Conservation (phyloP, 1,140 invertebrate genomes). For the Nasonia longicornis region DNA sequence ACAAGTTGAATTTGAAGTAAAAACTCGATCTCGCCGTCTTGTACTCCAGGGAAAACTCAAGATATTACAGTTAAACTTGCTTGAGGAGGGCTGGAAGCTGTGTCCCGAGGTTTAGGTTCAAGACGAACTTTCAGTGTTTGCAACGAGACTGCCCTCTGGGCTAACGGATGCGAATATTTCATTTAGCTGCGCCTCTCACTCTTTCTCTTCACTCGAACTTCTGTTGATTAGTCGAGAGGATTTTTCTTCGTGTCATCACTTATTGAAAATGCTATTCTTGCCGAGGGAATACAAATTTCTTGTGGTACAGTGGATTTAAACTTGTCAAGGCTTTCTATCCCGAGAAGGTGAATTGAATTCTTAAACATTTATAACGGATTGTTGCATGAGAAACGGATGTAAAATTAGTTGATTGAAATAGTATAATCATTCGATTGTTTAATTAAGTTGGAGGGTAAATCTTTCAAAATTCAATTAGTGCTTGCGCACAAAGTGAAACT, state of each 20-base stretch:
- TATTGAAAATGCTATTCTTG: too few relatives aligned
- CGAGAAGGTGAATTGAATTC: background rate
- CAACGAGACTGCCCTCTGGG: background rate
- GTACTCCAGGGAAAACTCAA: background rate
- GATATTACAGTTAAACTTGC: constrained; percentile 18
- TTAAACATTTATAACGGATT: background rate
- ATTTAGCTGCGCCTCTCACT: background rate
- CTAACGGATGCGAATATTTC: background rate
- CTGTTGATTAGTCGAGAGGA: background rate
- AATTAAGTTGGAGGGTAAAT: too few relatives aligned
- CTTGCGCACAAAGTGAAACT: too few relatives aligned
- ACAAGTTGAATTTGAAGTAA: background rate
- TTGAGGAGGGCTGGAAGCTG: background rate
- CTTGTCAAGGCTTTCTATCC: too few relatives aligned
- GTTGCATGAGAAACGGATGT: too few relatives aligned
- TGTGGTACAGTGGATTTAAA: too few relatives aligned
- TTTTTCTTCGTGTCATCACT: background rate
- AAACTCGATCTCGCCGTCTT: background rate
- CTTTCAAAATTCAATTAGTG: too few relatives aligned
- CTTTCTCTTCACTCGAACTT: background rate
- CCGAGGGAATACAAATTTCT: too few relatives aligned
- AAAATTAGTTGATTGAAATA: too few relatives aligned
- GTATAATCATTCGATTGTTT: too few relatives aligned
- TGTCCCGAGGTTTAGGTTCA: background rate
- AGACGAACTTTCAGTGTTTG: background rate